Base-by-base conservation (phyloP, 1,140 invertebrate species). In the Bemisia tabaci region DNA sequence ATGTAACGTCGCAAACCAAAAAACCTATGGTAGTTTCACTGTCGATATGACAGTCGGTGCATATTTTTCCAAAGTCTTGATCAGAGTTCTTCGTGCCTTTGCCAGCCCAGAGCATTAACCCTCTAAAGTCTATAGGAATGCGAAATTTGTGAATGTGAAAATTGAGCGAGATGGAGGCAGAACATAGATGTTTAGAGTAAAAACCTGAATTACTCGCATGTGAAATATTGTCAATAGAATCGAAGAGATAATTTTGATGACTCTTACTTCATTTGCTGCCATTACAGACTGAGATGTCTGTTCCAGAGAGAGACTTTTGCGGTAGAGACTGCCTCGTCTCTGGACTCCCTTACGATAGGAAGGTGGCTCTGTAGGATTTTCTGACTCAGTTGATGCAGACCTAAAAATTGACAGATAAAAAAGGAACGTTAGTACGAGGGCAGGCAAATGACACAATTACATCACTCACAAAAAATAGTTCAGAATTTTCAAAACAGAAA, bases 301-400 rank as follows among this genome's bases (percentile, higher is more conserved):
- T 77, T 91, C 88, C 48, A 91, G 75, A 22, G 88, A 90, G 22
- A 90, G 75, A 77, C 85, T 87, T 73, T 89, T 90, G 64, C 87
- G 80, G 70, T 87, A 83, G 17, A 90, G 75, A 73, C 81, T 82
- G 67, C 83, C 82, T 72, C 82, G 83, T 64, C 68, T 70, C 61
- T 72, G 70, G 17, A 70, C 59, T 12, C 68, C 66, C 68, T 72
- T 24, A 69, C 58, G 48, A 17, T 48, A 48, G 17, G 60, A 63
- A 39, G 60, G n/a, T 21, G 62, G 59, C 60, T 73, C 70, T 62
- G 64, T 63, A 61, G 68, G 64, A 65, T 67, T 72, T 64, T 75
- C 73, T 33, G 72, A 73, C 27, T 71, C 71, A 21, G 68, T 72
- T n/a, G 70, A 69, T 67, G 69, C 71, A 68, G 71, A 69, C 72